phyloP scores from a whole-genome alignment of 2,113 vertebrate species.

The Trichechus manatus region DNA sequence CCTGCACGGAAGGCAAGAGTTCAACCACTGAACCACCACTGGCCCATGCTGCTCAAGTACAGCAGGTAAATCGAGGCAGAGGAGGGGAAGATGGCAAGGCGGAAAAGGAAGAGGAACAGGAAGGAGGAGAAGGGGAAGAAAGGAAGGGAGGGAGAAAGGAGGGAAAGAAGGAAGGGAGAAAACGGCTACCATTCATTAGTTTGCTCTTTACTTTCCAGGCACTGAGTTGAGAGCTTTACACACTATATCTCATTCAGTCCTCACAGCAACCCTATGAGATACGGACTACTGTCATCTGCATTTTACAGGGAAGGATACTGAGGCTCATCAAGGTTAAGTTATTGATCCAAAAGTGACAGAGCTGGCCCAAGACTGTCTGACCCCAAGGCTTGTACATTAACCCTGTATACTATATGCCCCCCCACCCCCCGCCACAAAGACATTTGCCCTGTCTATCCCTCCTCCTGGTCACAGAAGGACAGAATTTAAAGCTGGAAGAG shows the following conservation, averaged over 20 bases:
- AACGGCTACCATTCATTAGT: neutral
- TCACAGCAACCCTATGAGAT: neutral
- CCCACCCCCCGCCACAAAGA: neutral
- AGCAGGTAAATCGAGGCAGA: neutral
- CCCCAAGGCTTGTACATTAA: neutral
- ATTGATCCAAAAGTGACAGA: neutral
- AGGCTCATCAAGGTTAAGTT: neutral
- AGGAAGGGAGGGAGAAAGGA: neutral
- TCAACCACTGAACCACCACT: neutral
- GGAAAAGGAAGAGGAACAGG: neutral
- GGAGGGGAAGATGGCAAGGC: neutral
- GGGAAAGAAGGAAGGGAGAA: too few species aligned
- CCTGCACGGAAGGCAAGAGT: neutral
- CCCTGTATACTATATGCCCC: neutral
- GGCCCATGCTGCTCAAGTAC: neutral
- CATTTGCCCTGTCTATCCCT: neutral
- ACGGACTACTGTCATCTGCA: neutral
- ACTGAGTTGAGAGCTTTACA: neutral
- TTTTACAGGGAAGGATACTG: slow-evolving; percentile 24
- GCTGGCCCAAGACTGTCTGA: neutral
- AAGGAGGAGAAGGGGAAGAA: neutral
- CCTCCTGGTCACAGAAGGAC: neutral
- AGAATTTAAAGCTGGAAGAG: neutral
- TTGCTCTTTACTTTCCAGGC: neutral
- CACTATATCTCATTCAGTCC: neutral